Base-by-base conservation (phyloP, 2,888 invertebrate species). In the Hofmannophila pseudospretella region DNA sequence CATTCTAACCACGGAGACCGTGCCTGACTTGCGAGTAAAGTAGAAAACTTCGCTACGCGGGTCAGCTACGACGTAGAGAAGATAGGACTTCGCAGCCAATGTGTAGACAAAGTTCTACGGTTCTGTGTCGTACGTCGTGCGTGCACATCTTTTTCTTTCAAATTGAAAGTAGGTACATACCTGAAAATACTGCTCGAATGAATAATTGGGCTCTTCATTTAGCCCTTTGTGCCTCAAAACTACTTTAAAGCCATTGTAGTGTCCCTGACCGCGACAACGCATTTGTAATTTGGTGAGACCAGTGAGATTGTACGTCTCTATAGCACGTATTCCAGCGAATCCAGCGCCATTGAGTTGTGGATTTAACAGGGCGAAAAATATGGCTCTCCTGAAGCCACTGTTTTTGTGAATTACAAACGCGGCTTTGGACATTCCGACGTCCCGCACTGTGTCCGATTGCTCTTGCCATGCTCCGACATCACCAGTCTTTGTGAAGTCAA, bases 321-420 rank as follows among this genome's bases (percentile, higher is more conserved):
- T 52, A n/a, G 80, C 86, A 42, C 89, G 67, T 42, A 90, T 81
- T 7, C 91, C 92, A 19, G 91, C 91, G 62, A 92, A 92, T 1
- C 91, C 90, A 12, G 92, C 92, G 0, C 92, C 92, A 47, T 92
- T 91, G 5, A 88, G 78, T 67, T 91, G 91, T 2, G 92, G 91
- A 58, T 91, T 91, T 12, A 92, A 58, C 32, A 92, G 66, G 2
- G 89, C 88, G 51, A 92, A 92, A 49, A 92, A 89, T 51, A 92
- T 76, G 0, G 89, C 92, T 58, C 90, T 67, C 56, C 90, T 88
- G 45, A 89, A 91, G 20, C 85, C 67, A 45, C 80, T 73, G 30
- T 91, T 90, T 51, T 88, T 87, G 54, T 91, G 91, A 19, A 91
- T 65, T 4, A 82, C 79, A 19, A 92, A 55, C 7, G 80, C 70